Base-by-base conservation (phyloP, 2,888 invertebrate species). In the Megalurothrips usitatus region DNA sequence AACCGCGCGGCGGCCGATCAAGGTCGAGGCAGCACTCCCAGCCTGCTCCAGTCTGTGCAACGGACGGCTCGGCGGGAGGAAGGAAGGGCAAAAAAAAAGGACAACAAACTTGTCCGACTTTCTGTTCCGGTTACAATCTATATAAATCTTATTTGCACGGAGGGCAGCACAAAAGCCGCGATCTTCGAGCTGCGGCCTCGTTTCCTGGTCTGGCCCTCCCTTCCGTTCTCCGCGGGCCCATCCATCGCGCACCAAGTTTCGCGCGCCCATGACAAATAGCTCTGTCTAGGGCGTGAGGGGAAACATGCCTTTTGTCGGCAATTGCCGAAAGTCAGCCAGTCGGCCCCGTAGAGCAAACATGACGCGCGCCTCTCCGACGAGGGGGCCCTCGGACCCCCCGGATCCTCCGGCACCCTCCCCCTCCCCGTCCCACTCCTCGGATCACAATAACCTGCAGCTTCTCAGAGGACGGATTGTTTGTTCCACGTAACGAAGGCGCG, bases 81-180 rank as follows among this genome's bases (percentile, higher is more conserved):
- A 43, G 6, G 6, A 43, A 43, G 6, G n/a, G n/a, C n/a, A 43
- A 43, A 43, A 43, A 43, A 43, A 43, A 43, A 43, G 6, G 34
- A 43, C 34, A 43, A 43, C 34, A 43, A 75, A 75, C 23, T 26
- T 75, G 68, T 75, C 26, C 12, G 68, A 75, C 23, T 75, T 75
- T 26, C 68, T 75, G 23, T 75, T 75, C 68, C 26, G 23, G 68
- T 75, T 75, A 75, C 23, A 75, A 75, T n/a, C 68, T 75, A 75
- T 75, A 75, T 75, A 75, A 75, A 75, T 75, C 68, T 75, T 75
- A 26, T 75, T 75, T 75, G 23, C 68, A 68, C 23, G 19, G 68
- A 23, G 68, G 68, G n/a, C 9, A 26, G 23, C 68, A 75, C 68
- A 75, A 75, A 75, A 26, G 68, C 68, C 17, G 58, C 58, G 58